phyloP scores from a whole-genome alignment of 2,888 invertebrate species.

The Drosophila seclusa region DNA sequence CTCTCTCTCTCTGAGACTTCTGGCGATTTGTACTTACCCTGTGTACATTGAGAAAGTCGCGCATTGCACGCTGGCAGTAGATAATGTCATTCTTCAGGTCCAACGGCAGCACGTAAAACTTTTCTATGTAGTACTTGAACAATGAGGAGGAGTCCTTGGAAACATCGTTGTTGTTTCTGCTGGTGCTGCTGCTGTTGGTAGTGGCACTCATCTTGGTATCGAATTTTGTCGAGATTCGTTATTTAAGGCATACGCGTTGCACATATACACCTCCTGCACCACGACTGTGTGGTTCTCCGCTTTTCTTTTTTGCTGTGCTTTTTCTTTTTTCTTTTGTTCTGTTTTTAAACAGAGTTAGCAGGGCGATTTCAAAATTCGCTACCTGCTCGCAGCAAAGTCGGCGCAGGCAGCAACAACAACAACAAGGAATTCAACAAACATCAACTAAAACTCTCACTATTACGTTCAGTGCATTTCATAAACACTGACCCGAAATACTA shows the following conservation, averaged over 20 bases:
- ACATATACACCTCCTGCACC: neutral
- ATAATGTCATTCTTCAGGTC: conserved; percentile 83
- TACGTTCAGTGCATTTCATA: no score
- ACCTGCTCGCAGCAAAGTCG: conserved; percentile 45
- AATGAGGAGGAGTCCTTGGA: conserved; percentile 35
- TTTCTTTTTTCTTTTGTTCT: neutral
- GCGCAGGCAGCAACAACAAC: neutral
- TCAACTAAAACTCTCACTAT: no score
- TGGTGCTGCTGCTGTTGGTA: conserved; percentile 11
- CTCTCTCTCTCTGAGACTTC: neutral
- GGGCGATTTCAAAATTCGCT: conserved; percentile 54
- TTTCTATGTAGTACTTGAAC: conserved; percentile 76
- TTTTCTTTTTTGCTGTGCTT: neutral
- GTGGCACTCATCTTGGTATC: conserved; percentile 48
- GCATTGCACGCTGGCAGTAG: conserved; percentile 83
- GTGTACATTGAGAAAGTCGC: conserved; percentile 83
- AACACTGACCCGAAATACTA: no score
- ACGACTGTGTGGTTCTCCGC: neutral
- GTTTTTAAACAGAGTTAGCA: conserved; percentile 19
- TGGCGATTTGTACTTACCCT: conserved; percentile 74
- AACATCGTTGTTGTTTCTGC: conserved; percentile 17
- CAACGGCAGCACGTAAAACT: conserved; percentile 77
- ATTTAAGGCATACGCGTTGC: conserved; percentile 9
- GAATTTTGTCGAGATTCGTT: conserved; percentile 32
- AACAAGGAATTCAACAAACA: no score